Evolutionary conservation across 2,113 vertebrate species (phyloP), one percentile per base, ranked within the genome.

Genomic region (Pelobates fuscus): DNA sequence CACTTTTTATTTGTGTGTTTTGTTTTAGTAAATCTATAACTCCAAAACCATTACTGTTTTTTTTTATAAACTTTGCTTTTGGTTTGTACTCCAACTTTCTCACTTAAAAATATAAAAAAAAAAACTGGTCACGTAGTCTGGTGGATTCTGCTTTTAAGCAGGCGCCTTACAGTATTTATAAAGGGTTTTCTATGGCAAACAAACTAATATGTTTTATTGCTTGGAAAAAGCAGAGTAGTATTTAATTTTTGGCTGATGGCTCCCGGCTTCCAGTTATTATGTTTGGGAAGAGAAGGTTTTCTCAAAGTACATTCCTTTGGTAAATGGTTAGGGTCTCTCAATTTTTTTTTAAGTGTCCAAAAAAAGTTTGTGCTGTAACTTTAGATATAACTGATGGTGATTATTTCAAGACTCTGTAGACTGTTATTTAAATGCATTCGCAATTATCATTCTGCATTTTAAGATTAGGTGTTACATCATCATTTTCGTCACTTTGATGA

Each of bases 1-100:
- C 32, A 37, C 5, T 37, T 5, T 37, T 37, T 37, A 10, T 5
- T 5, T 76, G 72, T 23, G 10, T 21, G 10, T 2, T 26, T 21
- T 24, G 24, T 4, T 55, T 17, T 2, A 58, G 27, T 67, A 55
- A 18, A 10, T 58, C 2, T 52, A 8, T 26, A 32, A 65, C 21
- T 74, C 23, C 52, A 5, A 74, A 64, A 66, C 62, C 71, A 27
- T n/a, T n/a, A n/a, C n/a, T n/a, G n/a, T n/a, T n/a, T n/a, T n/a
- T n/a, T n/a, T n/a, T n/a, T n/a, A n/a, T n/a, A n/a, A n/a, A n/a
- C n/a, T n/a, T n/a, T n/a, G n/a, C n/a, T n/a, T n/a, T n/a, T n/a
- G n/a, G n/a, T n/a, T n/a, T n/a, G n/a, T 24, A 58, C 24, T 12
- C 52, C 41, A 67, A 18, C 52, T 20, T 49, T 76, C 14, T 26